These are phyloP conservation scores for Tonatia bakeri DNA, from an alignment of 2,113 vertebrate genomes.

Conservation along the genomic window DNA sequence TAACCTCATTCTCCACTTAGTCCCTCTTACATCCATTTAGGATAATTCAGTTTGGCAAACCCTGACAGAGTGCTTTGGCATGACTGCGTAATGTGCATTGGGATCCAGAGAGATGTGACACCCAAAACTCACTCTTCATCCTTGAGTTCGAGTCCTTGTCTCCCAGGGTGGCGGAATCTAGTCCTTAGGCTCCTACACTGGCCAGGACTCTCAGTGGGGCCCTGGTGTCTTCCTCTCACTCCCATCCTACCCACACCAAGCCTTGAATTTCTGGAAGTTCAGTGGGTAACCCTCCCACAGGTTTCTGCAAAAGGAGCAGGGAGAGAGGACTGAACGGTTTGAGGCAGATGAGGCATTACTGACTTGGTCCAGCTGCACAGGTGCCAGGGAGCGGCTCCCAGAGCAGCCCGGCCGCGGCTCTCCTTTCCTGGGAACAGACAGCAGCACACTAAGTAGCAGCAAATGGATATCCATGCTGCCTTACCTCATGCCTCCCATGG, in stretches of 20 bases:
- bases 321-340: not conserved
- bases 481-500: not conserved
- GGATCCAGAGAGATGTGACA: not conserved
- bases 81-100: not conserved
- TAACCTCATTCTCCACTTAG: not conserved
- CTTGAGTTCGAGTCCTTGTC: not conserved
- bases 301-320: not conserved
- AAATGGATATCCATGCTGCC: not conserved
- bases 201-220: not conserved
- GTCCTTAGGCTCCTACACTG: accelerated
- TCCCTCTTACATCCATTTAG: not conserved
- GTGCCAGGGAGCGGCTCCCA: accelerated
- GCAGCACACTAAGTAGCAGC: not conserved
- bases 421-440: not conserved
- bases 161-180: not conserved
- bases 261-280: not conserved
- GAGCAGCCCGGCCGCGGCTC: not conserved
- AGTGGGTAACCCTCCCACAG: not conserved
- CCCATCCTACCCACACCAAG: not conserved
- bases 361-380: not conserved
- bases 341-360: not conserved
- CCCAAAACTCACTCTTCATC: not conserved
- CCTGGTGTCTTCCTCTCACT: not conserved
- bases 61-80: not conserved
- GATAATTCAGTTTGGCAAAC: not conserved